Evolutionary conservation across 2,888 invertebrate genomes (phyloP).

Genomic region (Hirtodrosophila cameraria): DNA sequence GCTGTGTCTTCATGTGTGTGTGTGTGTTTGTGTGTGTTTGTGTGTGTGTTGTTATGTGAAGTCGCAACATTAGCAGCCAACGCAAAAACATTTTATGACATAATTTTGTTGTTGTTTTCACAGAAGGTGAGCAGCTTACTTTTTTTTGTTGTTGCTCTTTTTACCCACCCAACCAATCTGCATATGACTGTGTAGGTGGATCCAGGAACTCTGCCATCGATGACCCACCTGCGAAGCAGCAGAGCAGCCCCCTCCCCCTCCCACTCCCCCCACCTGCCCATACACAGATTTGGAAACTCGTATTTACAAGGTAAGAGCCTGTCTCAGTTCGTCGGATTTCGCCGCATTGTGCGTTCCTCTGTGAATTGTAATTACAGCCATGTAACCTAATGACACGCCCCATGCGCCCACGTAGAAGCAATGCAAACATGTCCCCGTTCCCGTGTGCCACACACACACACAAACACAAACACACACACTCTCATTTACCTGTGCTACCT

Average conservation of each 20-base stretch:
- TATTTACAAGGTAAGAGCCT: slow-evolving; percentile 14
- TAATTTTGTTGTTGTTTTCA: slow-evolving; percentile 67
- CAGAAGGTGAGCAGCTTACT: slow-evolving; percentile 42
- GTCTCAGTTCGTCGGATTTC: slow-evolving; percentile 21
- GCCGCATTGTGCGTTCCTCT: slow-evolving; percentile 51
- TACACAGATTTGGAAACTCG: slow-evolving; percentile 41
- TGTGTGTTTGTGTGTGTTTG: not conserved
- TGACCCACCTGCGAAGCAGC: slow-evolving; percentile 39
- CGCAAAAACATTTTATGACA: slow-evolving; percentile 72
- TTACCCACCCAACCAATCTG: slow-evolving; percentile 36
- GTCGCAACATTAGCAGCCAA: slow-evolving; percentile 54
- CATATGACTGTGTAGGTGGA: slow-evolving; percentile 20
- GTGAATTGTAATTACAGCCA: slow-evolving; percentile 77
- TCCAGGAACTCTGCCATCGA: slow-evolving; percentile 55
- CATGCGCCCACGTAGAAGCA: slow-evolving; percentile 32
- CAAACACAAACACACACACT: not conserved
- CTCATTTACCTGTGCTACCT: too few relatives aligned
- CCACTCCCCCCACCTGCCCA: not conserved
- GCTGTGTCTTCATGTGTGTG: not conserved
- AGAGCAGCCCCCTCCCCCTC: not conserved
- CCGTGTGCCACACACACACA: not conserved
- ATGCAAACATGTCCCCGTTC: slow-evolving; percentile 44
- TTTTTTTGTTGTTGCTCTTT: not conserved
- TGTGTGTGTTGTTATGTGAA: slow-evolving; percentile 12
- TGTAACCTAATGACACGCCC: slow-evolving; percentile 75